Base-by-base conservation (phyloP, 2,797 vertebrate species). In the Leptoclinus maculatus region DNA sequence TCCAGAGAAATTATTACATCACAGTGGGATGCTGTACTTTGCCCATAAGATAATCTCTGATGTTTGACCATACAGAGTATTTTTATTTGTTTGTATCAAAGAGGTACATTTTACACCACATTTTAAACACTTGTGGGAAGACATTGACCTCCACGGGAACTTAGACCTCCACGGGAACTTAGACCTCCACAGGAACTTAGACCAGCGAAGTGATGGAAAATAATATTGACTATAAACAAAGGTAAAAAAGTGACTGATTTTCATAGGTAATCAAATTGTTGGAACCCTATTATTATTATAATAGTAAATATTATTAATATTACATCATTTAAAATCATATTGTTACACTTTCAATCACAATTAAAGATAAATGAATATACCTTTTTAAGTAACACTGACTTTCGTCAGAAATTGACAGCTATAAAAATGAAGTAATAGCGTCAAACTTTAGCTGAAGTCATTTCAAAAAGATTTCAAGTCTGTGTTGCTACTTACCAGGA, bases 401-500 rank as follows among this genome's bases (percentile, higher is more conserved):
- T 39, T 3, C 13, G 62, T 23, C 4, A 16, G 13, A 65, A 54
- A 73, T 7, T 23, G 2, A 56, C 29, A 64, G 39, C 3, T 36
- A 60, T 66, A 10, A 47, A 62, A 38, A 11, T 27, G 0, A 23
- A 56, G 2, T 19, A 2, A 39, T 7, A 12, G 1, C 11, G 2
- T 27, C 6, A 0, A 25, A 36, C 32, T 49, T 1, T 36, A 43
- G 27, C 7, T 7, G 21, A 71, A 67, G 16, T 29, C 3, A 8
- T 45, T 39, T 41, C 1, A 66, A 13, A 45, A 21, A 66, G 25
- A 72, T 11, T 16, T 23, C 4, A 66, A 45, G 19, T 68, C 1
- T 1, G 13, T 6, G 17, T 71, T 43, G 23, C 0, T 76, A 89
- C 90, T 1, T 87, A 92, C 90, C 87, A 88, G 38, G 45, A 91